Percentiles rank a stretch among this genome's conserved stretches.
These are phyloP conservation scores for Caenorhabditis sp. DNA, from an alignment of 2,888 invertebrate genomes.

Conservation along the genomic window DNA sequence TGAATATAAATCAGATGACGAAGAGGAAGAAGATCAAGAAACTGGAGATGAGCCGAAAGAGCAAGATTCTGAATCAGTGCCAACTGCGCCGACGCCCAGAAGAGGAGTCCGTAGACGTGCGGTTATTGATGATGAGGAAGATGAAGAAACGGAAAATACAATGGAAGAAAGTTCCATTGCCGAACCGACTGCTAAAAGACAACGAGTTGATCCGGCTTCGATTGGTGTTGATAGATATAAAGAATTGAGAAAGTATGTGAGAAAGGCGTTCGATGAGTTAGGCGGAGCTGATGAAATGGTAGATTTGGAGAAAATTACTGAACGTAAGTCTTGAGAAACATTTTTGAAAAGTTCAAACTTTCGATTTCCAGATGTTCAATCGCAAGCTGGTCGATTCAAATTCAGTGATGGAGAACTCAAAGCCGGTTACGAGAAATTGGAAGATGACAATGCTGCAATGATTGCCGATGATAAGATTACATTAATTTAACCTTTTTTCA, in stretches of 20 bases:
- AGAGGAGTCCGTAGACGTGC: conserved; percentile 43
- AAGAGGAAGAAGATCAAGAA: conserved; percentile 23
- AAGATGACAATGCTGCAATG: conserved; percentile 64
- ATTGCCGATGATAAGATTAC: conserved; percentile 59
- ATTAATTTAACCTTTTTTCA: conserved; percentile 43
- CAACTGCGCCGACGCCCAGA: conserved; percentile 37
- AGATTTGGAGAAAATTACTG: conserved; percentile 45
- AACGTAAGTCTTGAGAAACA: conserved; percentile 21
- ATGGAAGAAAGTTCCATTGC: not conserved
- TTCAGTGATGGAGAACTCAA: conserved; percentile 62
- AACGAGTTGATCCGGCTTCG: conserved; percentile 44
- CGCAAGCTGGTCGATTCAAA: conserved; percentile 45
- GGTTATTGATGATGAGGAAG: conserved; percentile 13
- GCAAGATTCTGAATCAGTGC: conserved; percentile 19
- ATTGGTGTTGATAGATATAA: conserved; percentile 64
- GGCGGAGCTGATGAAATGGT: conserved; percentile 53
- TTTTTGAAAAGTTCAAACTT: too few species aligned
- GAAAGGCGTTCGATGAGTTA: conserved; percentile 61
- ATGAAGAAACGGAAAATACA: conserved; percentile 14
- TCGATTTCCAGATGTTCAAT: conserved; percentile 52
- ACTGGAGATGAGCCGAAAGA: conserved; percentile 14
- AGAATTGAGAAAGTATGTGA: conserved; percentile 58
- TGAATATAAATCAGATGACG: conserved; percentile 24
- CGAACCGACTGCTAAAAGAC: conserved; percentile 46
- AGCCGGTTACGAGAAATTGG: conserved; percentile 62